Evolutionary conservation across 1,140 invertebrate genomes (phyloP), one percentile per base, ranked within the genome.

Genomic region (Saccostrea cuccullata): DNA sequence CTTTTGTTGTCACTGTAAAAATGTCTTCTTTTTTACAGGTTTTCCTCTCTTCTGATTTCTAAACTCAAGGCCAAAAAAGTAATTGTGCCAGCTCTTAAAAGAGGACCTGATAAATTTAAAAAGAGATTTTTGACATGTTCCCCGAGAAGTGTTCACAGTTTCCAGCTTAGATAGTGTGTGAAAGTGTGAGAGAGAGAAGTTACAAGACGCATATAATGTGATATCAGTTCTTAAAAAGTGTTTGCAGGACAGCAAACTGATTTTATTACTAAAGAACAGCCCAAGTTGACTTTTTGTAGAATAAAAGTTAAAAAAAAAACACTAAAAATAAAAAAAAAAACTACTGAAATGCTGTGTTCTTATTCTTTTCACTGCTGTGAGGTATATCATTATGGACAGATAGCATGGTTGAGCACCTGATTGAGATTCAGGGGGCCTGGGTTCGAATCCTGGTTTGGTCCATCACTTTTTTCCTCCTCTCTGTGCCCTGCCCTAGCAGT

Each of bases 71-170:
- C 70, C 70, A 77, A 77, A 77, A 73, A 77, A 77, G 70, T 36
- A 77, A 77, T 77, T 77, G 70, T 77, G 70, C 70, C 70, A 77
- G 70, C 70, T 77, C 70, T 77, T 64, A 77, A 77, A 77, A 77
- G 70, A 77, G 70, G 70, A 30, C 70, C 23, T 30, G 70, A 30
- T 77, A 77, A 47, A 77, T 77, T 30, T 36, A 36, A 47, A 77
- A 77, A 77, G 26, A 77, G 70, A 77, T 77, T 77, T 47, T 77
- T 77, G 70, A 77, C 70, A 77, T 77, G 70, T 77, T 77, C 70
- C 70, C 70, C 70, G 70, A 77, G 70, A 77, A 77, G 70, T 77
- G 70, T 77, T 77, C 70, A 77, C 70, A 77, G 70, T 77, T 77
- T 77, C 70, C 70, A 77, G 30, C 70, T 77, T 77, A 77, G 70